A percentile compares a stretch with the other conserved stretches of the same genome.
Conservation (phyloP, 2,888 invertebrate species). For the Helicoverpa assulta region DNA sequence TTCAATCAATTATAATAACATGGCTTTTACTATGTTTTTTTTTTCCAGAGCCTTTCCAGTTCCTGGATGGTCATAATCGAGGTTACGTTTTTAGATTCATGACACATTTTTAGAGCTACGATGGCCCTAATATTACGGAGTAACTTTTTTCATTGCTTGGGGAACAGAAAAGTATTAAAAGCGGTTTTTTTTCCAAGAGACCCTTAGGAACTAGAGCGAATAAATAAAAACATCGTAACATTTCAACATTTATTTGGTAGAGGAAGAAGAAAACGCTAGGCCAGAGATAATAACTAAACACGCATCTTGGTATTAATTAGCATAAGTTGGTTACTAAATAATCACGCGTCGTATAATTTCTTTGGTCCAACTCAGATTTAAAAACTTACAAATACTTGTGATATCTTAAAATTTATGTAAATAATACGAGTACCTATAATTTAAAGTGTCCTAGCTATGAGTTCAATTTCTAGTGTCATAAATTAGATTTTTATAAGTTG, state of each 20-base stretch:
- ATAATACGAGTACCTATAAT: neutral
- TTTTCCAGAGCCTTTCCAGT: too few species aligned
- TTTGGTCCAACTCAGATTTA: neutral
- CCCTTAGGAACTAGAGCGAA: neutral
- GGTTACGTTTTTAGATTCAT: too few species aligned
- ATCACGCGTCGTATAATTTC: neutral
- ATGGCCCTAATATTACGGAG: too few species aligned
- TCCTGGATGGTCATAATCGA: too few species aligned
- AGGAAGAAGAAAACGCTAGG: constrained; percentile 8
- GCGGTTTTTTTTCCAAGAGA: too few species aligned
- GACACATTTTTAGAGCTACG: too few species aligned
- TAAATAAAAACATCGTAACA: neutral
- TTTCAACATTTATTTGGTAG: constrained; percentile 32
- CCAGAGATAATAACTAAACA: constrained; percentile 7
- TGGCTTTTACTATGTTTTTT: too few species aligned
- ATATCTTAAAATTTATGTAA: neutral
- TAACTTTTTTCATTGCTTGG: too few species aligned
- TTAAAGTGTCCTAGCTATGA: constrained; percentile 16
- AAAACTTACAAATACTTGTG: constrained; percentile 28
- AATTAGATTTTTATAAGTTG: constrained; percentile 6
- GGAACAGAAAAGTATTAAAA: too few species aligned
- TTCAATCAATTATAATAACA: too few species aligned
- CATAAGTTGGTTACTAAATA: neutral
- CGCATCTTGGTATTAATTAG: neutral
- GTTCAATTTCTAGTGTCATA: neutral